Conservation (phyloP, 1,140 invertebrate genomes). For the Drosophila orosa region DNA sequence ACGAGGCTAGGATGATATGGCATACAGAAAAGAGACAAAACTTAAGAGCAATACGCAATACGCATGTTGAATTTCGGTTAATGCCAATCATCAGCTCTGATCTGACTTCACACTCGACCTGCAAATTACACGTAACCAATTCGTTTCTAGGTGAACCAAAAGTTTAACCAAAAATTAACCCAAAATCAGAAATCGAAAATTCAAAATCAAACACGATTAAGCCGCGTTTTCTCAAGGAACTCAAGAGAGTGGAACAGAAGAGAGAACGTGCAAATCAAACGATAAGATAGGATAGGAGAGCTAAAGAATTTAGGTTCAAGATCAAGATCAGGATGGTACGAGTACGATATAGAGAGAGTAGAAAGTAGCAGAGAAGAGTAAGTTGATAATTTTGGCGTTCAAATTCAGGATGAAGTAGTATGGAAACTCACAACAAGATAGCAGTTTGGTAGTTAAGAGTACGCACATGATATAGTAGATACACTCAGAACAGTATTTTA, state of each 20-base stretch:
- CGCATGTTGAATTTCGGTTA: constrained; percentile 36
- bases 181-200: not conserved
- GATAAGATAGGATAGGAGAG: constrained; percentile 31
- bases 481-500: constrained; percentile 75
- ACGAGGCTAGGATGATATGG: constrained; percentile 65
- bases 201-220: constrained; percentile 25
- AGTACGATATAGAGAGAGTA: constrained; percentile 64
- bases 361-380: constrained; percentile 74
- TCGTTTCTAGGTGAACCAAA: constrained; percentile 36
- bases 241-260: constrained; percentile 47
- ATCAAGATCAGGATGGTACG: constrained; percentile 48
- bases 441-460: constrained; percentile 67
- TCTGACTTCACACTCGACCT: constrained; percentile 40
- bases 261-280: constrained; percentile 50
- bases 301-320: constrained; percentile 52
- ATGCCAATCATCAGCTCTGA: constrained; percentile 58
- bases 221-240: constrained; percentile 28
- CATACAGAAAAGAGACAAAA: constrained; percentile 65
- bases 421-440: constrained; percentile 77
- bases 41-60: constrained; percentile 35
- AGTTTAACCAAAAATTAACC: constrained; percentile 3
- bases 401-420: constrained; percentile 70
- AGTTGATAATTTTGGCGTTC: constrained; percentile 74
- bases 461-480: constrained; percentile 71
- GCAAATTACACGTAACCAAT: constrained; percentile 43